Evolutionary conservation across 2,888 invertebrate genomes (phyloP).

Genomic region (Drosophila emarginata): DNA sequence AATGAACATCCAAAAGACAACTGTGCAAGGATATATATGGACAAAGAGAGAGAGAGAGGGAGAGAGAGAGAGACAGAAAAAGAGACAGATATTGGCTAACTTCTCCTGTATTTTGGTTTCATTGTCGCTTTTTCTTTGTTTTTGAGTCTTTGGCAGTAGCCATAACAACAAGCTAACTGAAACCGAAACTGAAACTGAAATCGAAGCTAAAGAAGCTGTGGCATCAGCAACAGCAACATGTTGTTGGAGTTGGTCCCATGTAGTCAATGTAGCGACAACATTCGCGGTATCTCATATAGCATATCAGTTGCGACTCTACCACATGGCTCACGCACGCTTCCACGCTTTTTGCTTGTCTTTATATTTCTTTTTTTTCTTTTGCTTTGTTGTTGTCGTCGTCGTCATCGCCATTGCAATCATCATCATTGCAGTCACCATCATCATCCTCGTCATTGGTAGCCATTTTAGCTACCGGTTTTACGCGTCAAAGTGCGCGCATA

Average conservation of each 20-base stretch:
- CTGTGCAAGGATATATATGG: too few relatives aligned
- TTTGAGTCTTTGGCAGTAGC: slow-evolving; percentile 26
- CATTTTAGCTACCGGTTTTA: slow-evolving; percentile 75
- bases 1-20: too few relatives aligned
- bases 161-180: slow-evolving; percentile 38
- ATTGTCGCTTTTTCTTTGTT: neutral
- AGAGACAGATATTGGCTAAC: slow-evolving; percentile 7
- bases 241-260: slow-evolving; percentile 39
- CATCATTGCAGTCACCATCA: slow-evolving; percentile 12
- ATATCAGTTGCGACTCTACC: slow-evolving; percentile 51
- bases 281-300: slow-evolving; percentile 51
- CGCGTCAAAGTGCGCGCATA: slow-evolving; percentile 72
- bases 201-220: slow-evolving; percentile 21
- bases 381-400: slow-evolving; percentile 26
- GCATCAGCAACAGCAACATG: slow-evolving; percentile 27
- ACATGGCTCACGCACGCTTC: slow-evolving; percentile 62
- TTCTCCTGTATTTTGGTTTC: neutral
- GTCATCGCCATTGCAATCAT: slow-evolving; percentile 12
- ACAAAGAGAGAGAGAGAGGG: neutral
- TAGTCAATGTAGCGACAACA: slow-evolving; percentile 68
- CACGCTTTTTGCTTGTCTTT: slow-evolving; percentile 44
- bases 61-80: neutral
- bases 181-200: slow-evolving; percentile 31
- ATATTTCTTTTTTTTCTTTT: neutral
- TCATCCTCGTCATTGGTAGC: slow-evolving; percentile 47